These are phyloP conservation scores for Drosophila ercepeae DNA, from an alignment of 1,140 invertebrate genomes.

Conservation along the genomic window DNA sequence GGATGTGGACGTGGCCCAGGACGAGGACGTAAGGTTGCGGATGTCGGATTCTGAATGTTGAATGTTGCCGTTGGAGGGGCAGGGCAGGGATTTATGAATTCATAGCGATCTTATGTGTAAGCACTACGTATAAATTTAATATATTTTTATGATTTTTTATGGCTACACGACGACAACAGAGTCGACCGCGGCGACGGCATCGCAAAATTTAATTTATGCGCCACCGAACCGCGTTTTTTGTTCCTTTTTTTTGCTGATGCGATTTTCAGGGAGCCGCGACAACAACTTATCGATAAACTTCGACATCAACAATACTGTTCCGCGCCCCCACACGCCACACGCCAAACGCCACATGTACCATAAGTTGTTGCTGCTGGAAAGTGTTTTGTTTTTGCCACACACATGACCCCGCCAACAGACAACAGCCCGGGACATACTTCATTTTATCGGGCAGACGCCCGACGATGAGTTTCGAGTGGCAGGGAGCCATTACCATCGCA, in stretches of 20 bases:
- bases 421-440: slow-evolving; percentile 54
- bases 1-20: slow-evolving; percentile 17
- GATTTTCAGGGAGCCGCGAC: slow-evolving; percentile 37
- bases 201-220: slow-evolving; percentile 52
- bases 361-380: slow-evolving; percentile 51
- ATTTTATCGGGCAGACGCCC: slow-evolving; percentile 71
- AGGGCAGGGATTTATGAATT: slow-evolving; percentile 61
- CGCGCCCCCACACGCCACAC: slow-evolving; percentile 5
- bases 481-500: slow-evolving; percentile 20
- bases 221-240: slow-evolving; percentile 34
- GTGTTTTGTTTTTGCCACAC: slow-evolving; percentile 69
- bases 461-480: slow-evolving; percentile 66
- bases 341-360: slow-evolving; percentile 6
- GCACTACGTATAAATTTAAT: slow-evolving; percentile 56
- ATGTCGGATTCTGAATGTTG: slow-evolving; percentile 11
- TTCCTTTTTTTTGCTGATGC: slow-evolving; percentile 30
- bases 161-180: slow-evolving; percentile 26
- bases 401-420: slow-evolving; percentile 25
- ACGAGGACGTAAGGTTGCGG: slow-evolving; percentile 7
- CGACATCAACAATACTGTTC: slow-evolving; percentile 71
- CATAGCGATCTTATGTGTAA: slow-evolving; percentile 65
- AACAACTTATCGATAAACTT: slow-evolving; percentile 74
- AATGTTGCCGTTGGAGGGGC: background rate
- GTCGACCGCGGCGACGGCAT: slow-evolving; percentile 1
- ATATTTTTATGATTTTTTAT: slow-evolving; percentile 62